Conservation (phyloP, 2,888 invertebrate genomes). For the Melinopterus prodromus region DNA sequence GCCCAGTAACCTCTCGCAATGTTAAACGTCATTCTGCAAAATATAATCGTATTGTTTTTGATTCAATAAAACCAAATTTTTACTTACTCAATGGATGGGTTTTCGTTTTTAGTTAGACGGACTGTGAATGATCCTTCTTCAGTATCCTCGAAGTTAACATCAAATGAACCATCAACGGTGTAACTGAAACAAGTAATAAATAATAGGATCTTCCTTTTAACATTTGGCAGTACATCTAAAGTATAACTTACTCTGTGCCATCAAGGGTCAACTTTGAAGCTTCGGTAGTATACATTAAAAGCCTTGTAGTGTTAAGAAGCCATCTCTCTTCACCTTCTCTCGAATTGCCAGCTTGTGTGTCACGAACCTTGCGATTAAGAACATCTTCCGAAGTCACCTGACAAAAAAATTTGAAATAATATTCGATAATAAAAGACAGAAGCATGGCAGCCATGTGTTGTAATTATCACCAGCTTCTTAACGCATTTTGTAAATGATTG, state of each 20-base stretch:
- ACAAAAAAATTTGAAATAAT: not conserved
- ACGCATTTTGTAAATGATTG: slow-evolving; percentile 29
- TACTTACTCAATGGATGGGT: slow-evolving; percentile 20
- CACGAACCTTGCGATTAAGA: slow-evolving; percentile 9
- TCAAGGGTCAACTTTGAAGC: not conserved
- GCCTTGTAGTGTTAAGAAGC: not conserved
- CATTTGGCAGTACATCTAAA: not conserved
- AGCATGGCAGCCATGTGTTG: slow-evolving; percentile 29
- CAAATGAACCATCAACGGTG: no score
- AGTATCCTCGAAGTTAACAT: not conserved
- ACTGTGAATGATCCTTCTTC: not conserved
- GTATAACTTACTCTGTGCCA: not conserved
- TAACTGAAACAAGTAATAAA: not conserved
- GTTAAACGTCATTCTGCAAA: slow-evolving; percentile 56
- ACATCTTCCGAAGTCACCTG: slow-evolving; percentile 33
- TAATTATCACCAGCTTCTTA: slow-evolving; percentile 46
- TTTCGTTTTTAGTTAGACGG: not conserved
- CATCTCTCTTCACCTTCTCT: not conserved
- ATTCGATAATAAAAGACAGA: not conserved
- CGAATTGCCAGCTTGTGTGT: not conserved
- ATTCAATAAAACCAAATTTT: not conserved
- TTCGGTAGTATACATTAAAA: slow-evolving; percentile 5
- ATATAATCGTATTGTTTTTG: slow-evolving; percentile 34
- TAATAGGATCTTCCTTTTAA: not conserved
- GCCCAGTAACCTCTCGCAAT: slow-evolving; percentile 58